Evolutionary conservation across 2,113 vertebrate species (phyloP).

Genomic region (Epinephelus fuscoguttatus): DNA sequence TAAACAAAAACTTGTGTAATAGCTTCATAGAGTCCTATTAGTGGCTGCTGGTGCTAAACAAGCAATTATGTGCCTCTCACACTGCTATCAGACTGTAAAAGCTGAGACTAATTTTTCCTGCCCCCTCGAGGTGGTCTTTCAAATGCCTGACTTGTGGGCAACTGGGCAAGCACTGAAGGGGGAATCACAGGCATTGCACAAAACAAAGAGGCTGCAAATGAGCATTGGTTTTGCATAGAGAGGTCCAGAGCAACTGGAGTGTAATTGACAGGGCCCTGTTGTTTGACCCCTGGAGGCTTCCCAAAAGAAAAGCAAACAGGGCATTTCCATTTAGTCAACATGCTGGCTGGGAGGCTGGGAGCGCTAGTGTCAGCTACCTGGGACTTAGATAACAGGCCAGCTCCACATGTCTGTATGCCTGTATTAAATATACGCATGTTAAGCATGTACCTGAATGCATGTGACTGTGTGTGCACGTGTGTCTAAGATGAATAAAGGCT

Average conservation of each 20-base stretch:
- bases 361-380: constrained; percentile 30
- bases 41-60: constrained; percentile 25
- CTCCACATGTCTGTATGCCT: constrained; percentile 21
- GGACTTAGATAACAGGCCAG: constrained; percentile 14
- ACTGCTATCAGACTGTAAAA: constrained; percentile 36
- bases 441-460: neutral
- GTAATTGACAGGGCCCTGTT: constrained; percentile 59
- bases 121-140: constrained; percentile 43
- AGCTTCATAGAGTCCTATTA: neutral
- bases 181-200: constrained; percentile 26
- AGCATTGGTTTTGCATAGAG: constrained; percentile 45
- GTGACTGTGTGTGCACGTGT: neutral
- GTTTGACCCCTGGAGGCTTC: constrained; percentile 48
- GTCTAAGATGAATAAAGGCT: constrained; percentile 3
- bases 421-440: constrained; percentile 4
- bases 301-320: constrained; percentile 56
- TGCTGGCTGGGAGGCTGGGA: constrained; percentile 9
- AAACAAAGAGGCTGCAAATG: constrained; percentile 50
- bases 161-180: constrained; percentile 25
- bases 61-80: constrained; percentile 34
- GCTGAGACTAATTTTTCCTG: constrained; percentile 39
- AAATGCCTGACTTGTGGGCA: constrained; percentile 45
- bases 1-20: constrained; percentile 2
- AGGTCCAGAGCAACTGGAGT: constrained; percentile 55
- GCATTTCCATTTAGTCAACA: constrained; percentile 59